Base-by-base conservation (phyloP, 2,888 invertebrate species). In the Amaurobius ferox region DNA sequence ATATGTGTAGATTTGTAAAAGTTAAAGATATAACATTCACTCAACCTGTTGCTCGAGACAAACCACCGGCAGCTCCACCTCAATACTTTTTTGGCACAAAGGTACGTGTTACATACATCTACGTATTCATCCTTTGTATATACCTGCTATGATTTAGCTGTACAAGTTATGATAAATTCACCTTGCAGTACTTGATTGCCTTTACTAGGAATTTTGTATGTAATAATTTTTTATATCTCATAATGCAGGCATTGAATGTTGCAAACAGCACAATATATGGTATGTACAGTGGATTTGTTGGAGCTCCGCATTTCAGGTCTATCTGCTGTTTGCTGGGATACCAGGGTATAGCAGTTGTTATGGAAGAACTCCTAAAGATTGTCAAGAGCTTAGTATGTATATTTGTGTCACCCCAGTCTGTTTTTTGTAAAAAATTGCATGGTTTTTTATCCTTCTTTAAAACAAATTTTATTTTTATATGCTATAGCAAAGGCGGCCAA, bases 71-170 rank as follows among this genome's bases (percentile, higher is more conserved):
- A 91, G 96, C 96, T 93, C 96, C 96, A 0, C 96, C 96, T 90
- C 96, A 97, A 87, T 96, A 98, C 90, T 92, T 97, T 61, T 99
- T 98, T 98, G 99, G 99, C 66, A 97, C 97, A 88, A 98, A 98
- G 90, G 91, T 91, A 67, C 19, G 23, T 23, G 6, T 9, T n/a
- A n/a, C n/a, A n/a, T n/a, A n/a, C n/a, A n/a, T n/a, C n/a, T n/a
- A n/a, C n/a, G n/a, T n/a, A n/a, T n/a, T n/a, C n/a, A n/a, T n/a
- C n/a, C n/a, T n/a, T n/a, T n/a, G n/a, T n/a, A n/a, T n/a, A n/a
- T n/a, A n/a, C n/a, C n/a, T n/a, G n/a, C n/a, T n/a, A n/a, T n/a
- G n/a, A n/a, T n/a, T n/a, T n/a, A n/a, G n/a, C n/a, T n/a, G n/a
- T n/a, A n/a, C n/a, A n/a, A n/a, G n/a, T n/a, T n/a, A n/a, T n/a